Evolutionary conservation across 1,140 invertebrate genomes (phyloP), one percentile per base, ranked within the genome.

Genomic region (Frieseomelitta varia): DNA sequence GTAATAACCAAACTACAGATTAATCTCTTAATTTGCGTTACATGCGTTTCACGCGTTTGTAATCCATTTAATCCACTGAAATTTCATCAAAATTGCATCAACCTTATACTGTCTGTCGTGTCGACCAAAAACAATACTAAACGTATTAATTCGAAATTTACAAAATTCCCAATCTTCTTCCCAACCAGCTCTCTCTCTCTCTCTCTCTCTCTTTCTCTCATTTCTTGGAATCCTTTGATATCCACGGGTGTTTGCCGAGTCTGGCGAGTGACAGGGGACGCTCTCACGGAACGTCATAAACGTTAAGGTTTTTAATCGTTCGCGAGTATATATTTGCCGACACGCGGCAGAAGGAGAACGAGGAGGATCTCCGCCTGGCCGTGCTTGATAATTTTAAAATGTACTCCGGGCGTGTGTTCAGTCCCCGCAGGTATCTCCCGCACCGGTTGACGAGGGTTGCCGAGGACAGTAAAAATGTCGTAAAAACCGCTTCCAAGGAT

Each of bases 301-400:
- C 63, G 34, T 56, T 56, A 77, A 71, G 75, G 47, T 63, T 84
- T 79, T 84, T 69, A 79, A 79, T 84, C 81, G 76, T 72, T 71
- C 27, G 30, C 27, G 55, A 58, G 27, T n/a, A 77, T 68, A 12
- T 67, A 21, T 53, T 82, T 19, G 56, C 34, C 12, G n/a, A 21
- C 58, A 24, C 58, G 24, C 58, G 21, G 39, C 39, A 11, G 39
- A 47, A 47, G 39, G 53, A 24, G 14, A 39, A 27, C 14, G 71
- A 73, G 73, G 34, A 68, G 73, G 34, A 68, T 56, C n/a, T 47
- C 73, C 4, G 69, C 69, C 58, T 79, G 68, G 77, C 58, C 68
- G 67, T 53, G 79, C n/a, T 75, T 81, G 84, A 85, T 81, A 85
- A 85, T 85, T 85, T 85, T 76, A 69, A 85, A 85, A 85, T 85